Percentiles rank a stretch among this genome's conserved stretches.
Evolutionary conservation across 2,113 vertebrate species (phyloP).

Genomic region (Thamnophis sirtalis): DNA sequence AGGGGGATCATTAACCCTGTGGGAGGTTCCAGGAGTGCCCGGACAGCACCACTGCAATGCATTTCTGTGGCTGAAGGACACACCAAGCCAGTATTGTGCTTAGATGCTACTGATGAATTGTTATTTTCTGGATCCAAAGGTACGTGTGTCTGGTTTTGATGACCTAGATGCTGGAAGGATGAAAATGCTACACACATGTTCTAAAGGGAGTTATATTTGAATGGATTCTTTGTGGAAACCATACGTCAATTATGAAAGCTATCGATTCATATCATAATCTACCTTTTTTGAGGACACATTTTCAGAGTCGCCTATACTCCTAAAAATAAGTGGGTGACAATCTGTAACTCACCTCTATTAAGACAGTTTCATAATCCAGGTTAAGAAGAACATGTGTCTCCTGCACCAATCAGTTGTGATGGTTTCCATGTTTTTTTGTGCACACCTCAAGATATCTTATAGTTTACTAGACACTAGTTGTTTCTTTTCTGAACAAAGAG

Average conservation of each 20-base stretch:
- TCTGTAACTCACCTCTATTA: neutral
- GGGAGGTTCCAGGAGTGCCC: slow-evolving; percentile 83
- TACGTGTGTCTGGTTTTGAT: slow-evolving; percentile 40
- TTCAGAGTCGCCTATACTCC: neutral
- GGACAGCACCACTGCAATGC: slow-evolving; percentile 91
- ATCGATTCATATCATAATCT: neutral
- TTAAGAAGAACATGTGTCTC: neutral
- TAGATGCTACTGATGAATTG: slow-evolving; percentile 92
- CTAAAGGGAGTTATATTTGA: neutral
- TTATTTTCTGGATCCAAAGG: slow-evolving; percentile 97
- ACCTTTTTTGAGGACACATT: neutral
- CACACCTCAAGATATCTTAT: neutral
- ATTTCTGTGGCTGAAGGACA: slow-evolving; percentile 92
- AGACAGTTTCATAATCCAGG: neutral
- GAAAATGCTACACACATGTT: neutral
- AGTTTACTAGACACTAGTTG: neutral
- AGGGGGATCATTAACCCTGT: slow-evolving; percentile 93
- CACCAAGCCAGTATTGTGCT: slow-evolving; percentile 91
- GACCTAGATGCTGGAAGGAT: neutral
- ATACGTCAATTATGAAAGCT: neutral
- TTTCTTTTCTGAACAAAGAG: neutral
- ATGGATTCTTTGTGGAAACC: neutral
- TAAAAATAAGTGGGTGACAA: neutral
- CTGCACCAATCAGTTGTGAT: neutral
- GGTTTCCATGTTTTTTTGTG: neutral